phyloP scores from a whole-genome alignment of 2,888 invertebrate genomes.

The Cantharis nigra region DNA sequence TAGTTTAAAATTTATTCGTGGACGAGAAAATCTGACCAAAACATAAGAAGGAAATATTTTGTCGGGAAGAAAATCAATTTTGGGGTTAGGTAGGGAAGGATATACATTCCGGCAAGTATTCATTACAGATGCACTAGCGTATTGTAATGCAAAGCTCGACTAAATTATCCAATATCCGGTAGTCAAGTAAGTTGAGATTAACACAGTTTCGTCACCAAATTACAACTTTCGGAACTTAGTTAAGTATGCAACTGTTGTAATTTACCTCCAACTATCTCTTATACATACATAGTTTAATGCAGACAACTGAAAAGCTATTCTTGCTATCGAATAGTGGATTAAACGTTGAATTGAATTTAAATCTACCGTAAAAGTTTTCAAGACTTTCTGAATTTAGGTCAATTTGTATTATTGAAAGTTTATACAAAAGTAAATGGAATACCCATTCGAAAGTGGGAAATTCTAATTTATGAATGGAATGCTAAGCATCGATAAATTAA shows the following conservation, averaged over 20 bases:
- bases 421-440: background rate
- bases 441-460: background rate
- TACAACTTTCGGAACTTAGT: conserved; percentile 17
- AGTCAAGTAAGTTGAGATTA: conserved; percentile 5
- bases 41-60: background rate
- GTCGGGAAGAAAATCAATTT: background rate
- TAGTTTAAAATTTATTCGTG: background rate
- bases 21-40: background rate
- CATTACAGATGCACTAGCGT: background rate
- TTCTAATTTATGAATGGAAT: background rate
- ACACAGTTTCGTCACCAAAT: conserved; percentile 12
- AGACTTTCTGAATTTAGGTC: background rate
- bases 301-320: background rate
- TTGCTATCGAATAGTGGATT: background rate
- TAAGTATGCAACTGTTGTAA: conserved; percentile 18
- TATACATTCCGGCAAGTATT: background rate
- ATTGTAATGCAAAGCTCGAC: background rate
- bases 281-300: conserved; percentile 5
- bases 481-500: background rate
- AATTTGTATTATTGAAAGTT: background rate
- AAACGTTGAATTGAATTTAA: background rate
- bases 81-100: background rate
- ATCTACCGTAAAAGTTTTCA: background rate
- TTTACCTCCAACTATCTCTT: conserved; percentile 6
- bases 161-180: background rate